Evolutionary conservation across 2,888 invertebrate genomes (phyloP), one percentile per base, ranked within the genome.

Genomic region (Agonopterix heracliana): DNA sequence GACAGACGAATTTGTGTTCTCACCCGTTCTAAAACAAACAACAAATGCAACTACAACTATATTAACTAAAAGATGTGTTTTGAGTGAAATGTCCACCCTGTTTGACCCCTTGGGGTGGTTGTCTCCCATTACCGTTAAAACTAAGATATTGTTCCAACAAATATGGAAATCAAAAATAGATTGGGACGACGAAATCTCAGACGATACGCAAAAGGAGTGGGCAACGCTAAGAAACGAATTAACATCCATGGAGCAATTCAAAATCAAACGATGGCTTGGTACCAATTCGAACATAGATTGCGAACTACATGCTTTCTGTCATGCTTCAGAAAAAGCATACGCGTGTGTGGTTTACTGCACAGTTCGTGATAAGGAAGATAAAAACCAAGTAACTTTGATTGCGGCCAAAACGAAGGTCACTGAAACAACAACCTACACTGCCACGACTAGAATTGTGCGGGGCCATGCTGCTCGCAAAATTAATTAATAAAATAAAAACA

Each of bases 81-180:
- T 47, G 5, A 14, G 14, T n/a, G 44, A 48, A 5, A 44, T 44
- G n/a, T 9, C 38, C 1, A 38, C 11, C 2, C 2, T 44, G 17
- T 48, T 38, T 17, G 44, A 48, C 10, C 63, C 60, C 0, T 26
- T 60, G n/a, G 61, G 63, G 1, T 61, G 60, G 60, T n/a, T 61
- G 0, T 34, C 52, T 2, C 61, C 63, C 0, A 10, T 56, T 3
- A 50, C 56, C 11, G 55, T 45, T 2, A 56, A 51, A 55, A n/a
- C 53, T n/a, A 63, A 63, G 54, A 11, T 61, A 34, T 41, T 59
- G 34, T 58, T 58, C 41, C 56, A 60, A 54, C 43, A 41, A 8
- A 47, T 62, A 1, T 59, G 57, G 59, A 44, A 12, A 45, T 4
- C 9, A 3, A 42, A 11, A 5, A 26, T 51, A 5, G n/a, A 50